These are phyloP conservation scores for Rutilus rutilus DNA, from an alignment of 2,113 vertebrate species.

Conservation along the genomic window DNA sequence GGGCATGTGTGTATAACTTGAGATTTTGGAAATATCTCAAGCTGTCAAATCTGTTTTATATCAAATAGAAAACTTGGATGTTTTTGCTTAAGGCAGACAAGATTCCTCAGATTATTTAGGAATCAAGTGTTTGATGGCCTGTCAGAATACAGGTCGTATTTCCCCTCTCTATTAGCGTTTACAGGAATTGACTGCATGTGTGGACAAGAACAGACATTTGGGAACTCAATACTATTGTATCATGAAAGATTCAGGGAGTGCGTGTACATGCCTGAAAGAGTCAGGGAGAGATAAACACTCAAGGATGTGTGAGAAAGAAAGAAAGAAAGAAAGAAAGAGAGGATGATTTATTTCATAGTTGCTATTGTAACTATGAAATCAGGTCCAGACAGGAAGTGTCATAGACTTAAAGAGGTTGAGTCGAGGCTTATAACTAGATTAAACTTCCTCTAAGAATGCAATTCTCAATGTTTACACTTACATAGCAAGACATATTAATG, in stretches of 20 bases:
- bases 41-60: slow-evolving; percentile 11
- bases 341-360: neutral
- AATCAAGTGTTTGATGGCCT: neutral
- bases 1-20: neutral
- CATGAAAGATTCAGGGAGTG: neutral
- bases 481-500: neutral
- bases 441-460: neutral
- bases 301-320: neutral
- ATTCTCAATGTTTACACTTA: neutral
- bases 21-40: neutral
- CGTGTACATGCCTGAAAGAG: neutral
- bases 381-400: slow-evolving; percentile 58
- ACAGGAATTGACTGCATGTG: slow-evolving; percentile 41
- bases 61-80: slow-evolving; percentile 27
- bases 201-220: slow-evolving; percentile 40
- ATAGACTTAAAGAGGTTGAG: slow-evolving; percentile 34
- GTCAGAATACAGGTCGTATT: slow-evolving; percentile 7
- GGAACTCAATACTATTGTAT: slow-evolving; percentile 21
- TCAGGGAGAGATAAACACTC: neutral
- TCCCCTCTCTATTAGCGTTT: neutral
- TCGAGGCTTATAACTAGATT: slow-evolving; percentile 1
- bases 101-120: slow-evolving; percentile 27
- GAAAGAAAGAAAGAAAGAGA: neutral
- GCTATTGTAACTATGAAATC: slow-evolving; percentile 43
- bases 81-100: slow-evolving; percentile 17